Percentiles rank a stretch among this genome's conserved stretches.
phyloP scores from a whole-genome alignment of 2,888 invertebrate species.

The Lutraria lutraria region DNA sequence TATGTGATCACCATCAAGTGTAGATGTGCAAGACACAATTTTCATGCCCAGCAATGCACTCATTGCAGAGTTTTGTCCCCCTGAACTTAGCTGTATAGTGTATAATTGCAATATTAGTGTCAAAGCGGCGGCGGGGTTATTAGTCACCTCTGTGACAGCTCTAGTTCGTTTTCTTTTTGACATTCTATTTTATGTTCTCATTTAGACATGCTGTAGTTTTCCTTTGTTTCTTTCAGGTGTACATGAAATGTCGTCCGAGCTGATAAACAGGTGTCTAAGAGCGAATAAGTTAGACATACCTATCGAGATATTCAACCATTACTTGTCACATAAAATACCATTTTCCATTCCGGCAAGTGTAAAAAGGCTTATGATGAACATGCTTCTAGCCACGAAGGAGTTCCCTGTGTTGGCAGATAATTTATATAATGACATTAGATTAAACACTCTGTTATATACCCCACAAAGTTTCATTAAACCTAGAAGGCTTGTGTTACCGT shows the following conservation, averaged over 20 bases:
- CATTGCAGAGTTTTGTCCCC: no score
- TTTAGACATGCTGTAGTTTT: background rate
- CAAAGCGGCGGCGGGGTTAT: no score
- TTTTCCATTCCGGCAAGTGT: constrained; percentile 21
- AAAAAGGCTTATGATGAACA: constrained; percentile 31
- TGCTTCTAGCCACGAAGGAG: constrained; percentile 11
- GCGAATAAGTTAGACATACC: background rate
- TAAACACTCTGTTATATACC: background rate
- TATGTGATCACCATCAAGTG: no score
- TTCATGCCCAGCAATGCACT: no score
- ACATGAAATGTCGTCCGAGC: background rate
- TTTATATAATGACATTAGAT: constrained; percentile 8
- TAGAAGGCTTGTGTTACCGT: constrained; percentile 19
- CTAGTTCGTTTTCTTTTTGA: no score
- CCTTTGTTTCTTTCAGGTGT: background rate
- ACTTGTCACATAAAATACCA: background rate
- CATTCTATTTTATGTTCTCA: no score
- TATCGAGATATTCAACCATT: constrained; percentile 20
- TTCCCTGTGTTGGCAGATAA: background rate
- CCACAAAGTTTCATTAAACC: constrained; percentile 33
- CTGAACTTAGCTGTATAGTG: no score
- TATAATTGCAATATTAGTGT: no score
- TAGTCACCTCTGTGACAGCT: background rate
- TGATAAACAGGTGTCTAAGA: constrained; percentile 26
- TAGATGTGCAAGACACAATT: no score